phyloP scores from a whole-genome alignment of 2,888 invertebrate species.

The Sminthurinus aureus region DNA sequence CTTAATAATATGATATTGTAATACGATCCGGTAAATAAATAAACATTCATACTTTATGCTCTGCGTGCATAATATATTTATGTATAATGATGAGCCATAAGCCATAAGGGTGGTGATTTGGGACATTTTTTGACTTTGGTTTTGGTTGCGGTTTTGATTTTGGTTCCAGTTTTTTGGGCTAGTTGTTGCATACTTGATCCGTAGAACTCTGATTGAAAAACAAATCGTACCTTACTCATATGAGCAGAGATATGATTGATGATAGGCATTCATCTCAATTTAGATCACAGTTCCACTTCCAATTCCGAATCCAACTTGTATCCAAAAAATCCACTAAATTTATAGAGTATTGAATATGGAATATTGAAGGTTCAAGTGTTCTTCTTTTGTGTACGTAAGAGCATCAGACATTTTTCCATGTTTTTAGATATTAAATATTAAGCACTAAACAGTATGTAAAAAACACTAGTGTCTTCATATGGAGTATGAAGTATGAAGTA shows the following conservation, averaged over 20 bases:
- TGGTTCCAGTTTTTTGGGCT: no score
- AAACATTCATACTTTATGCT: neutral
- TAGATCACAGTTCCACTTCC: constrained; percentile 6
- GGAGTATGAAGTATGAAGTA: neutral
- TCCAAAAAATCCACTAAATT: no score
- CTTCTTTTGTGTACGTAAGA: no score
- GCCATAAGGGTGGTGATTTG: constrained; percentile 9
- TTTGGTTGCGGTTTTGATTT: neutral
- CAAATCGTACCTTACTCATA: neutral
- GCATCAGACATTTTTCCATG: neutral
- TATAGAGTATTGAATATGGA: no score
- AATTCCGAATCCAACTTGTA: no score
- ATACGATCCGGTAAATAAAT: no score
- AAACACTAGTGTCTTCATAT: no score
- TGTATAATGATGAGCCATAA: neutral
- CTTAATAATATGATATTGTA: no score
- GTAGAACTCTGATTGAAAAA: no score
- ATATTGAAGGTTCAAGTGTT: no score
- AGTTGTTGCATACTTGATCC: no score
- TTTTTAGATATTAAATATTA: neutral
- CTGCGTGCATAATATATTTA: neutral
- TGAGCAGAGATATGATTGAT: constrained; percentile 3
- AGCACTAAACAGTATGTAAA: neutral
- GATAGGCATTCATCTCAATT: constrained; percentile 22
- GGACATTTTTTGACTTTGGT: neutral